These are phyloP conservation scores for Edolisoma coerulescens DNA, from an alignment of 2,113 vertebrate species.

Conservation along the genomic window DNA sequence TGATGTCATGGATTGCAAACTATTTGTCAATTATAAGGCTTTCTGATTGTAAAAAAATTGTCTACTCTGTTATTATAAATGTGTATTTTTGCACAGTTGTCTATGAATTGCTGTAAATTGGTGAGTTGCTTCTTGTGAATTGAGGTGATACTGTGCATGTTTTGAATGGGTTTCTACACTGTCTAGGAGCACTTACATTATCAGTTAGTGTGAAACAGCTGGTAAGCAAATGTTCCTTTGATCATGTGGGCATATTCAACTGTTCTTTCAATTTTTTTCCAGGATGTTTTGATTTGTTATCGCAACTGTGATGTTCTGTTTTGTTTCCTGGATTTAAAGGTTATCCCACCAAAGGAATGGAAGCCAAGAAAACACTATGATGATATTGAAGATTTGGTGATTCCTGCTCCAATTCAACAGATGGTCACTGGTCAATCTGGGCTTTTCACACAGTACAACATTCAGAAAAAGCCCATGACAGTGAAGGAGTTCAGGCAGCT, in stretches of 20 bases:
- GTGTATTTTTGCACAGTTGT: background rate
- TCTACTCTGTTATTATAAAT: background rate
- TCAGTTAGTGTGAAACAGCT: background rate
- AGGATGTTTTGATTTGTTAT: background rate
- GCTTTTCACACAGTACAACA: conserved; percentile 78
- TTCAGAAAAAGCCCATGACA: conserved; percentile 80
- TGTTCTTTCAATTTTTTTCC: background rate
- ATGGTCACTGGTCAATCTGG: conserved; percentile 78
- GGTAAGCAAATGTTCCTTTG: background rate
- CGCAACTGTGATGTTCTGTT: background rate
- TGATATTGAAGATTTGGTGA: conserved; percentile 78
- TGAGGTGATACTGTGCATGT: background rate
- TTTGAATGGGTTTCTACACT: background rate
- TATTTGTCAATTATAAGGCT: background rate
- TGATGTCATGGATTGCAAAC: background rate
- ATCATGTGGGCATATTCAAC: background rate
- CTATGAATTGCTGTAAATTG: background rate
- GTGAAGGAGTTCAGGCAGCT: conserved; percentile 78
- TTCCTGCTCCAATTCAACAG: conserved; percentile 82
- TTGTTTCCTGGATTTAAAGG: conserved; percentile 62
- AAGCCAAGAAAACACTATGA: conserved; percentile 77
- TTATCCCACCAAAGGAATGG: conserved; percentile 81
- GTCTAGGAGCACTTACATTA: background rate
- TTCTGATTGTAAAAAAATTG: background rate
- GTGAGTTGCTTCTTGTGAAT: background rate